Evolutionary conservation across 2,797 vertebrate species (phyloP).

Genomic region (Prionace glauca): DNA sequence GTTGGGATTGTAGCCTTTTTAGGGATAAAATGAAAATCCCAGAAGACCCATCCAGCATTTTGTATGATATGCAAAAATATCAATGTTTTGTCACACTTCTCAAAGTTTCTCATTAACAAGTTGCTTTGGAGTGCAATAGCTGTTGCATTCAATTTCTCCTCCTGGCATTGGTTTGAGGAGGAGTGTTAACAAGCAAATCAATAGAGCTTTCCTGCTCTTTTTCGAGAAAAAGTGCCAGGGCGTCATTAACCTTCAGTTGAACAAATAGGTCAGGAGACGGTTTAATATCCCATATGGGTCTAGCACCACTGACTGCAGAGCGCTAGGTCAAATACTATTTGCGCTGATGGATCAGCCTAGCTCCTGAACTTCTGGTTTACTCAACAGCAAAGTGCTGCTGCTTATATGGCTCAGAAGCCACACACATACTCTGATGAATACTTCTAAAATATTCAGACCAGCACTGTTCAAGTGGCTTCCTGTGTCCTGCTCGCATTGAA

Average conservation of each 20-base stretch:
- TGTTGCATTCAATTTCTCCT: neutral
- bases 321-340: neutral
- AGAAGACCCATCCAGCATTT: neutral
- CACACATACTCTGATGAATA: too few relatives aligned
- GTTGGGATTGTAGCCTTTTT: too few relatives aligned
- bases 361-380: too few relatives aligned
- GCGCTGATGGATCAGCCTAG: neutral
- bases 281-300: neutral
- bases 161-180: neutral
- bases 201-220: neutral
- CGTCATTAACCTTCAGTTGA: neutral
- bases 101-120: neutral
- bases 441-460: too few relatives aligned
- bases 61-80: neutral
- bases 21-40: neutral
- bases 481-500: too few relatives aligned
- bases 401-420: too few relatives aligned
- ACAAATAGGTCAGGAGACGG: neutral
- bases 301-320: neutral
- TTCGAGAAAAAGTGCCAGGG: neutral
- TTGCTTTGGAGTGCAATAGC: neutral
- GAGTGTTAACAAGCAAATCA: neutral
- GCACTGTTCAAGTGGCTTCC: too few relatives aligned
- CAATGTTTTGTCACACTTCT: neutral
- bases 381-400: too few relatives aligned